phyloP scores from a whole-genome alignment of 2,888 invertebrate species.

The Caenorhabditis angaria region DNA sequence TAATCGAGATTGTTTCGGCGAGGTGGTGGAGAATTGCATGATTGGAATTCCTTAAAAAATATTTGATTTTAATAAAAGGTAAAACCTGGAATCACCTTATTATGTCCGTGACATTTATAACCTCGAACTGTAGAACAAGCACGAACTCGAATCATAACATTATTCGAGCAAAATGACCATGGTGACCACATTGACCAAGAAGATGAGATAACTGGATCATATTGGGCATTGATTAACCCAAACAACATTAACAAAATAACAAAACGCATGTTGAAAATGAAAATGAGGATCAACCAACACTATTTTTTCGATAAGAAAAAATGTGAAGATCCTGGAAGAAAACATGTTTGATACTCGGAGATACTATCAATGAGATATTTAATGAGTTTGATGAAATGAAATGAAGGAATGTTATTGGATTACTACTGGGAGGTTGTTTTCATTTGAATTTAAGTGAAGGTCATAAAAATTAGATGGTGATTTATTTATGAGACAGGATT shows the following conservation, averaged over 20 bases:
- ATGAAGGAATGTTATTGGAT: background rate
- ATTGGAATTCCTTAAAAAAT: constrained; percentile 61
- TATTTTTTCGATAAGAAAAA: background rate
- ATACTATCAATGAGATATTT: background rate
- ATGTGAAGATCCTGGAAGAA: background rate
- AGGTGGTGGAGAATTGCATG: constrained; percentile 45
- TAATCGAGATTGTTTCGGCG: constrained; percentile 34
- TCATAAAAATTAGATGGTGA: background rate
- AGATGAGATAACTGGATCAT: constrained; percentile 66
- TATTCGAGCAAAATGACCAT: constrained; percentile 69
- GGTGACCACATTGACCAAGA: constrained; percentile 72
- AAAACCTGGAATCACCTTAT: constrained; percentile 62
- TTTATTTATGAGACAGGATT: background rate
- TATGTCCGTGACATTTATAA: constrained; percentile 70
- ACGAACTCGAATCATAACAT: constrained; percentile 68
- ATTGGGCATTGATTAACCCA: constrained; percentile 16
- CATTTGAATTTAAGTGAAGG: too few relatives aligned
- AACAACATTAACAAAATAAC: background rate
- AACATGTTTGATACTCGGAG: background rate
- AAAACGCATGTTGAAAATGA: background rate
- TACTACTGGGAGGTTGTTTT: background rate
- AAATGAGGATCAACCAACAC: background rate
- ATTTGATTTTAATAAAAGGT: too few relatives aligned
- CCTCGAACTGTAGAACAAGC: constrained; percentile 71
- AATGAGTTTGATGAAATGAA: background rate